Base-by-base conservation (phyloP, 2,797 vertebrate genomes). In the Hypotaenidia okinawae region DNA sequence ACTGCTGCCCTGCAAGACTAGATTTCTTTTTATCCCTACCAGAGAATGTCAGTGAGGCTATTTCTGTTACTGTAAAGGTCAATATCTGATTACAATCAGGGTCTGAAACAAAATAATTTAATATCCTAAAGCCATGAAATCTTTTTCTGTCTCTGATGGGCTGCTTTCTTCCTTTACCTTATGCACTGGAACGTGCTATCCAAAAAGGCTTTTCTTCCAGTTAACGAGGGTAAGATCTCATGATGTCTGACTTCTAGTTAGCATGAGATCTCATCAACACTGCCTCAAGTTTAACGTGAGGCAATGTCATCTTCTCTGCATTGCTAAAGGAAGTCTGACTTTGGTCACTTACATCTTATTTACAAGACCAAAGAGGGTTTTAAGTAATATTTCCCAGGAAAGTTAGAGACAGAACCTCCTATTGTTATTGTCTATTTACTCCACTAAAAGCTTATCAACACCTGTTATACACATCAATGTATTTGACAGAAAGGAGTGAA, bases 71-170 rank as follows among this genome's bases (percentile, higher is more conserved):
- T 80, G 33, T 64, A 93, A 92, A 94, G 93, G 90, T 93, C 94
- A 94, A 57, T 79, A 90, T 61, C 68, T 74, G 88, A 95, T 94
- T 91, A 95, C 45, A 88, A 86, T 69, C 68, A 33, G 41, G 69
- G 57, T 93, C 70, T 84, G 86, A 87, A 96, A 87, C 49, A 92
- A 93, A 92, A 94, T 84, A 75, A 64, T 80, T 84, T 94, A 81
- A 87, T 51, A 84, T 67, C 45, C 39, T 73, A 58, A 83, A 77
- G 72, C 90, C 47, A 59, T 49, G 9, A 80, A 75, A 75, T 85
- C 68, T 74, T 84, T 84, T 69, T 57, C 62, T 32, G 8, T 43
- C 32, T 83, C 58, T 51, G 33, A 18, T 39, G 47, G 39, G 18
- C 14, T 72, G n/a, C 16, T 80, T 91, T 64, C 35, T 70, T 85